Base-by-base conservation (phyloP, 2,797 vertebrate genomes). In the Clamator glandarius region DNA sequence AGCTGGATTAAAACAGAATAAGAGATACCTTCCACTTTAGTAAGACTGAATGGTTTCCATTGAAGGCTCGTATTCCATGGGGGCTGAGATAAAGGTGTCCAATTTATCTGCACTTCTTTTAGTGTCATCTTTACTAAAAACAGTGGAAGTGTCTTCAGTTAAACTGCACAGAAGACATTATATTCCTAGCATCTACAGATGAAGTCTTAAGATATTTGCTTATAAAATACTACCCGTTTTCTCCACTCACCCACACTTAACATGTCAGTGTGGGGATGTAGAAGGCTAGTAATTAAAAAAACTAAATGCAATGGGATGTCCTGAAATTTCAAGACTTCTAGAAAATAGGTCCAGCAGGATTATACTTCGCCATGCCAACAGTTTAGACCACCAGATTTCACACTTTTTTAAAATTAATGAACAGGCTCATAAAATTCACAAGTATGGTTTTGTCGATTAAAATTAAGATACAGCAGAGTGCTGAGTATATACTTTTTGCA, bases 1-100 rank as follows among this genome's bases (percentile, higher is more conserved):
- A 94, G 92, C 57, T 92, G 89, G 83, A 96, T 97, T 93, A 92
- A 73, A 92, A 76, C 33, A 50, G 44, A 86, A 25, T 61, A 91
- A 91, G 70, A 89, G 44, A 88, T 36, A 94, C 67, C 62, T 76
- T 70, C 42, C 57, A 76, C 36, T 89, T 86, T 2, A 91, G 44
- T 54, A 78, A 73, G 29, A 67, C 11, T 70, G 67, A 79, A 87
- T 48, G 59, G 52, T 91, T 89, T 67, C 64, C 46, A 13, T 87
- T 67, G 74, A 87, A 84, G 84, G 75, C 54, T 95, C 44, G 8
- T 70, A 82, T 87, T 87, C 44, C 41, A 41, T 25, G 16, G 62
- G 33, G 25, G 51, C 74, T 13, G n/a, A 70, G 48, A 90, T 59
- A 87, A 91, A 90, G n/a, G 74, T 84, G 95, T 66, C 89, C 84